Base-by-base conservation (phyloP, 1,140 invertebrate genomes). In the Zaprionus africanus region DNA sequence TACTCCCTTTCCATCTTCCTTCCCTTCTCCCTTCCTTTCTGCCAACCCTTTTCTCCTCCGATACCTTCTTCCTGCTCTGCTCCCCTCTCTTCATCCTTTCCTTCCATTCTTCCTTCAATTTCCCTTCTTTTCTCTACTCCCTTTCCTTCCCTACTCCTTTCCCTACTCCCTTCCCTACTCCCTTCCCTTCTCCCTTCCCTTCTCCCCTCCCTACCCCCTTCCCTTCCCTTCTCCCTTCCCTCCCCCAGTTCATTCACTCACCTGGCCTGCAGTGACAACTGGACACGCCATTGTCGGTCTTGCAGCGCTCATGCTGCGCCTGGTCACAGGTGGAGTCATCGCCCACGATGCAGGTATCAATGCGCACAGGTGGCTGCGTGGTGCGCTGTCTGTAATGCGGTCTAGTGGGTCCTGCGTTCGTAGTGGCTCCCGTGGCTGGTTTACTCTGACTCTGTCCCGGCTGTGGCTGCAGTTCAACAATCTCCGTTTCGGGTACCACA, bases 271-370 rank as follows among this genome's bases (percentile, higher is more conserved):
- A 99, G 73, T 97, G 96, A 90, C 98, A 99, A 61, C 97, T 97
- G 11, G 97, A 98, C n/a, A 98, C 97, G 5, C 97, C 97, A 71
- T 95, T 95, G 93, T 98, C 97, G 0, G 97, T 98, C 69, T 96
- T 95, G 91, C 98, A 99, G 54, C 95, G 95, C 88, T 98, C 98
- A 85, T 98, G 96, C 91, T 98, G 96, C 24, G 96, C 96, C 54
- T 95, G 94, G 84, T 98, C 97, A 82, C 98, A 99, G 0, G 98
- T 98, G n/a, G 96, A 96, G 78, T 98, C 97, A 78, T 99, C 97
- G 2, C 97, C 98, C 1, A 98, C 97, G 26, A 98, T 98, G 82
- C 98, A 99, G 11, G 98, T 98, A 92, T 99, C 98, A 65, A 99
- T 98, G 80, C 97, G 91, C 0, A 96, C 95, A 0, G 95, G 95